Base-by-base conservation (phyloP, 2,113 vertebrate genomes). In the Spizaetus ornatus region DNA sequence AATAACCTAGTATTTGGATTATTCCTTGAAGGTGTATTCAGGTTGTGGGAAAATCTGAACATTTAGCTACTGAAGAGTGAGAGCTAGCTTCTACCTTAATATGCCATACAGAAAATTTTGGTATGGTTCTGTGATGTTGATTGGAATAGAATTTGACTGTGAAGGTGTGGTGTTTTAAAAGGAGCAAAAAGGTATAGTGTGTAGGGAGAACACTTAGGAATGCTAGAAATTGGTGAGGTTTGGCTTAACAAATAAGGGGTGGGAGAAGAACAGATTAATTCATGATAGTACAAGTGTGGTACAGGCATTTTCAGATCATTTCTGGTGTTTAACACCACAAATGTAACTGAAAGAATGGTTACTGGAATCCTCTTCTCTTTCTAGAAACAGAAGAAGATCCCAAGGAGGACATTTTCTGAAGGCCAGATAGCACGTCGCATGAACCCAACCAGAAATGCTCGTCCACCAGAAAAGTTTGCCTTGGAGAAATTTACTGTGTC, bases 401-500 rank as follows among this genome's bases (percentile, higher is more conserved):
- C 95, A 11, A 98, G 98, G 74, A 98, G 98, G 58, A 97, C 97
- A 9, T 98, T 98, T 96, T 98, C 98, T 6, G 98, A 98, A 94
- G 96, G 96, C 19, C 98, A 98, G 70, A 95, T 98, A 62, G 81
- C 98, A 12, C 98, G 99, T 66, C 98, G 99, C 62, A 96, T 95
- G 55, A 99, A 99, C 97, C 99, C 99, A 3, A 98, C 99, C 15
- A 99, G 99, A 42, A 99, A 98, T 15, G 99, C 99, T 11, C 98
- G 99, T 45, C 99, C 99, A 11, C 99, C 98, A 0, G 99, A 99
- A 96, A 99, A 99, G 62, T 99, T 99, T 95, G 99, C 97, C 4
- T 97, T 99, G 70, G 99, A 99, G 94, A 98, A 98, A 36, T 98
- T 98, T 48, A 96, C 98, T 9, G 34, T 97, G 62, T 98, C 98